Evolutionary conservation across 1,140 invertebrate genomes (phyloP).

Genomic region (Contarinia nasturtii): DNA sequence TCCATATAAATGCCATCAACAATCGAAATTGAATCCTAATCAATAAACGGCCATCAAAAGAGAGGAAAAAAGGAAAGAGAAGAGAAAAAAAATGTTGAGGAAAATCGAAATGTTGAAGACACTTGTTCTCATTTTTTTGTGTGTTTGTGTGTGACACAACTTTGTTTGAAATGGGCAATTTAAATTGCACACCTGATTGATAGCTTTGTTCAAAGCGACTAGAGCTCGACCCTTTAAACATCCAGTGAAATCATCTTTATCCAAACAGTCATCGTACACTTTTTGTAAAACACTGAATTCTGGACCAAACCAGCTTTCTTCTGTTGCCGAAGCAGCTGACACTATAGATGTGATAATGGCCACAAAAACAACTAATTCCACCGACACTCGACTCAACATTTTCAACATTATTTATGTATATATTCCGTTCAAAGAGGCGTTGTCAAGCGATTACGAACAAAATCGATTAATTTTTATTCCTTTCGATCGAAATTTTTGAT

Average conservation of each 20-base stretch:
- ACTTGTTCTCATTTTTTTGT: too few species aligned
- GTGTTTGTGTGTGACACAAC: too few species aligned
- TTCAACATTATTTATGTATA: neutral
- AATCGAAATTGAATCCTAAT: conserved; percentile 31
- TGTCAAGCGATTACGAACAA: neutral
- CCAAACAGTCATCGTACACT: conserved; percentile 37
- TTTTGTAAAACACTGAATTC: conserved; percentile 31
- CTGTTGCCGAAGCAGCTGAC: neutral
- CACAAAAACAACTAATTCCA: neutral
- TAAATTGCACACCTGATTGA: conserved; percentile 25
- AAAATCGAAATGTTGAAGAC: too few species aligned
- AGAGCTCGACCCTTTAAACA: conserved; percentile 37
- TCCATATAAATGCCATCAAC: conserved; percentile 33
- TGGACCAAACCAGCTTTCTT: conserved; percentile 8
- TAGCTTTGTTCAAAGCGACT: conserved; percentile 28
- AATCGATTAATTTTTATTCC: too few species aligned
- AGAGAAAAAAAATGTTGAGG: neutral
- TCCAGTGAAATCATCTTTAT: conserved; percentile 31
- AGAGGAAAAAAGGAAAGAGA: conserved; percentile 1
- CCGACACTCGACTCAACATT: neutral
- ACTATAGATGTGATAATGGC: neutral
- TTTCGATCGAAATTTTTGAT: neutral
- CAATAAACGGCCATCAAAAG: too few species aligned
- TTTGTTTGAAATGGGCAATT: neutral
- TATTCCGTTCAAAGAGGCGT: neutral